These are phyloP conservation scores for Ecdyonurus torrentis DNA, from an alignment of 2,888 invertebrate genomes.

Conservation along the genomic window DNA sequence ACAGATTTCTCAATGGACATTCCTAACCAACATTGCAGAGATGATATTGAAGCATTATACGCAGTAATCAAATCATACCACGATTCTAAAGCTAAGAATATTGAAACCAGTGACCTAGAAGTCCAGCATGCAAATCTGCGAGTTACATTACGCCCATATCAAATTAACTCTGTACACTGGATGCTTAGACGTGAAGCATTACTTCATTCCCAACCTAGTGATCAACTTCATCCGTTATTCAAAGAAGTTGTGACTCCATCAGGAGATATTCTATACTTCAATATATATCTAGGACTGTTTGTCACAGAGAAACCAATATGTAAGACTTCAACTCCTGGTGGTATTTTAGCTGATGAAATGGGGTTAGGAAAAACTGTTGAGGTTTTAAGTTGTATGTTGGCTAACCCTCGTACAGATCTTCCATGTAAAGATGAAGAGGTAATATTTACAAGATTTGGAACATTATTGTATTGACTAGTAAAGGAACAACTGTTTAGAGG, in stretches of 20 bases:
- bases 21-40: no score
- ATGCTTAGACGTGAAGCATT: conserved; percentile 40
- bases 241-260: conserved; percentile 20
- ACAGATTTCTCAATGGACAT: no score
- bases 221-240: conserved; percentile 22
- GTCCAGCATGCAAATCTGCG: background rate
- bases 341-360: conserved; percentile 68
- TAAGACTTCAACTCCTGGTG: conserved; percentile 35
- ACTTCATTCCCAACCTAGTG: background rate
- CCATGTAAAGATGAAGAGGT: background rate
- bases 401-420: conserved; percentile 25
- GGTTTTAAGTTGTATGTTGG: conserved; percentile 44
- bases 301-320: conserved; percentile 24
- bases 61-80: conserved; percentile 8
- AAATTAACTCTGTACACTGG: conserved; percentile 47
- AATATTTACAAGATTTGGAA: no score
- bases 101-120: background rate
- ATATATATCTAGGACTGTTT: conserved; percentile 30
- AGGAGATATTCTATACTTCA: conserved; percentile 23
- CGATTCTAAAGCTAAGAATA: no score
- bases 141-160: conserved; percentile 38
- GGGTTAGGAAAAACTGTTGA: conserved; percentile 69
- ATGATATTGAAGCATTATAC: conserved; percentile 20
- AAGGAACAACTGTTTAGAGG: no score
- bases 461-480: no score